A percentile compares a stretch with the other conserved stretches of the same genome.
These are phyloP conservation scores for Lepidotrigona ventralis DNA, from an alignment of 1,140 invertebrate species.

Conservation along the genomic window DNA sequence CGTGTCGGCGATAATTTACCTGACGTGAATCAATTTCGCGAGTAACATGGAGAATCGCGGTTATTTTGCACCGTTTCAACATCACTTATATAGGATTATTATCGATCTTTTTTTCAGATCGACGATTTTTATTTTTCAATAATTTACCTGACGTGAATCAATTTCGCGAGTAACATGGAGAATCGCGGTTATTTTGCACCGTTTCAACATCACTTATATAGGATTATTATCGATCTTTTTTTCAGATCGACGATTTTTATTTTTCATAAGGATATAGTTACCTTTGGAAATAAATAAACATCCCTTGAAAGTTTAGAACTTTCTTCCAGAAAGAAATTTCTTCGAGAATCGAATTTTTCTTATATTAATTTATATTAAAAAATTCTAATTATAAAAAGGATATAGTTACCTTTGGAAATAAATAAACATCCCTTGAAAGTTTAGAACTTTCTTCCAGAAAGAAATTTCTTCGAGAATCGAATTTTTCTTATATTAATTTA, in stretches of 20 bases:
- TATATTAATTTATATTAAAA: too few relatives aligned
- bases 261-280: neutral
- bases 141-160: conserved; percentile 53
- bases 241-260: neutral
- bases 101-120: neutral
- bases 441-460: neutral
- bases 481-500: too few relatives aligned
- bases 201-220: conserved; percentile 19
- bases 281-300: neutral
- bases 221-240: neutral
- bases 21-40: conserved; percentile 48
- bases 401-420: too few relatives aligned
- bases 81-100: neutral
- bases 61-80: conserved; percentile 33
- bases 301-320: neutral
- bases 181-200: neutral
- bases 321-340: neutral
- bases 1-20: conserved; percentile 44
- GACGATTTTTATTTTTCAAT: too few relatives aligned
- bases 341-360: too few relatives aligned
- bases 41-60: conserved; percentile 29
- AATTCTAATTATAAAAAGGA: too few relatives aligned
- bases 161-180: conserved; percentile 37
- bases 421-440: neutral
- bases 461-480: neutral